Percentiles rank a stretch among this genome's conserved stretches.
Conservation (phyloP, 2,888 invertebrate genomes). For the Nomada hirtipes region DNA sequence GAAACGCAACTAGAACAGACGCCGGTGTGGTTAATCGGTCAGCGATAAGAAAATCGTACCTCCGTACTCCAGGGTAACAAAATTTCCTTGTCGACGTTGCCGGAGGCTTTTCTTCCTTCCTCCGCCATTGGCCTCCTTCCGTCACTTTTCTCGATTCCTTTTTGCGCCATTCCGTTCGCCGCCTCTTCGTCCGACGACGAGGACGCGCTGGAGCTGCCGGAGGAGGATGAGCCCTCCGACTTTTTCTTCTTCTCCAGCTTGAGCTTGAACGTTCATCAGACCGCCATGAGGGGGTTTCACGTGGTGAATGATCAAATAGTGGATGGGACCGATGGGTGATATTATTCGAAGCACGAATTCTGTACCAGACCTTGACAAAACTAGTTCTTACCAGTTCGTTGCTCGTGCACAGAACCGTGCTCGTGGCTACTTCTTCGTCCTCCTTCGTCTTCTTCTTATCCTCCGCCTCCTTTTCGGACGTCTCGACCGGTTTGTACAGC, state of each 20-base stretch:
- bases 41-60: conserved; percentile 54
- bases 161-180: conserved; percentile 58
- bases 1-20: not conserved
- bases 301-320: conserved; percentile 71
- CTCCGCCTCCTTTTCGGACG: conserved; percentile 70
- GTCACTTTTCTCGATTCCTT: conserved; percentile 72
- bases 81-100: conserved; percentile 58
- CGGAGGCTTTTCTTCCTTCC: conserved; percentile 63
- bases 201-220: conserved; percentile 50
- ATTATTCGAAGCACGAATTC: conserved; percentile 77
- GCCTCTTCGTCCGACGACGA: conserved; percentile 63
- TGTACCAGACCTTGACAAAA: conserved; percentile 77
- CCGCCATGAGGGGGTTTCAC: conserved; percentile 51
- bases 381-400: conserved; percentile 76
- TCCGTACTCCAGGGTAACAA: conserved; percentile 68
- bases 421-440: conserved; percentile 65
- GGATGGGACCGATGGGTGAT: conserved; percentile 66
- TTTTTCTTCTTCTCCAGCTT: conserved; percentile 69
- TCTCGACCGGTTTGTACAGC: conserved; percentile 71
- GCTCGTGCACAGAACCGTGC: conserved; percentile 60
- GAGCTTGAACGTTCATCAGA: conserved; percentile 65
- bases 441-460: conserved; percentile 66
- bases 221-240: conserved; percentile 56
- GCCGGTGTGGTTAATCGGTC: not conserved
- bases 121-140: conserved; percentile 66